Base-by-base conservation (phyloP, 2,888 invertebrate genomes). In the Lucinisca nassula region DNA sequence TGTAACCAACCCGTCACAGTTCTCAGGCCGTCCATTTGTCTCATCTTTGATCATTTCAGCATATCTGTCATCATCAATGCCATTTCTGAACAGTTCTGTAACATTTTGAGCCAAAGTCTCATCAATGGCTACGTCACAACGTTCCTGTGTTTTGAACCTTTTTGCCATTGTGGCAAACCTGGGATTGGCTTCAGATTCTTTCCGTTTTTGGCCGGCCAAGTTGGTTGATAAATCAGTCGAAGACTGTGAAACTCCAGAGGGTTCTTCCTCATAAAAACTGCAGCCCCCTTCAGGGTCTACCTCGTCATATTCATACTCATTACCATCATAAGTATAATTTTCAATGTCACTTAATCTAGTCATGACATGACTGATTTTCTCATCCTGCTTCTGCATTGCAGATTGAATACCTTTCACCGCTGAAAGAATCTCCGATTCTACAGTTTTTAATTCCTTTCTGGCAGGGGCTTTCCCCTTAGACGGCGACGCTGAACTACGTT, bases 11-110 rank as follows among this genome's bases (percentile, higher is more conserved):
- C 81, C 82, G 6, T 84, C 84, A 84, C 84, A 84, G 51, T 84
- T 87, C 51, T 30, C 70, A 27, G 88, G 88, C 58, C 85, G 73
- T 0, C 45, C n/a, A 37, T 32, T 78, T 8, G 30, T 76, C 27
- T 84, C 84, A 70, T 85, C 85, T 32, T 88, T 88, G 0, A 85
- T 45, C 10, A 88, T 12, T 27, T 84, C 73, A 40, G 55, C 38
- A 61, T 82, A 88, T 27, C 75, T 30, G 4, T 84, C 79, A 0
- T 85, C 79, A 72, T 79, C 79, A 58, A 88, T 81, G 2, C 88
- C 88, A 27, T 88, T 88, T 0, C 51, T 1, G 32, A 85, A 88
- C 1, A 88, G 24, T 10, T 88, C 82, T 14, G 77, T 88, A 17
- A 88, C 72, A 58, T 67, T 84, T 30, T 76, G 73, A 10, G 88